Percentiles rank a stretch among this genome's conserved stretches.
Conservation (phyloP, 2,113 vertebrate genomes). For the Corythoichthys haematopterus region DNA sequence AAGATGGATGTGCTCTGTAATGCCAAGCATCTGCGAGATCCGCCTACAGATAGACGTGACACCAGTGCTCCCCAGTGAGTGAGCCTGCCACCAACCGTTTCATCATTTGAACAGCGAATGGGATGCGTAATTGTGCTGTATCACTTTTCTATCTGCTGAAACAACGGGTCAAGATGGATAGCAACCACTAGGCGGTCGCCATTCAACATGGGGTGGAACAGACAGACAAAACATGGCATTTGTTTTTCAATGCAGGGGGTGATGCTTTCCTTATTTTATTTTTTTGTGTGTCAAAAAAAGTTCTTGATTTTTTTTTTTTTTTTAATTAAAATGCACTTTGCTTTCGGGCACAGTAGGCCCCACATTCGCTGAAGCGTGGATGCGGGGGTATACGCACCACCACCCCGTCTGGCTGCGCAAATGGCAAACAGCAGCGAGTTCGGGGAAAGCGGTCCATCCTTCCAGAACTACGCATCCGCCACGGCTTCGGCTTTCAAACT, state of each 20-base stretch:
- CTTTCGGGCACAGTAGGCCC: too few relatives aligned
- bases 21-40: background rate
- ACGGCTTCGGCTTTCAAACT: constrained; percentile 85
- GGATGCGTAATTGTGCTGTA: background rate
- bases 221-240: too few relatives aligned
- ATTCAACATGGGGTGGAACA: too few relatives aligned
- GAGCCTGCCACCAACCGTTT: constrained; percentile 11
- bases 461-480: constrained; percentile 75
- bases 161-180: too few relatives aligned
- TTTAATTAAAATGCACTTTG: too few relatives aligned
- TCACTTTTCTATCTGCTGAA: too few relatives aligned
- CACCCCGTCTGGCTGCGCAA: constrained; percentile 22
- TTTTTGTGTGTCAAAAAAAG: too few relatives aligned
- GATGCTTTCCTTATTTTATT: too few relatives aligned
- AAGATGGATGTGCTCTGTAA: constrained; percentile 39
- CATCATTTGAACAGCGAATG: background rate
- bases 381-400: background rate
- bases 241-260: too few relatives aligned
- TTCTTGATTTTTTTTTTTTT: too few relatives aligned
- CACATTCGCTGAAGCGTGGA: background rate
- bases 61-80: background rate
- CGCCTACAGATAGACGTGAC: background rate
- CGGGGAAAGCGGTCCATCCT: constrained; percentile 76
- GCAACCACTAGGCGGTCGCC: too few relatives aligned
- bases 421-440: constrained; percentile 88